These are phyloP conservation scores for Caenorhabditis sinica DNA, from an alignment of 2,888 invertebrate genomes.

Conservation along the genomic window DNA sequence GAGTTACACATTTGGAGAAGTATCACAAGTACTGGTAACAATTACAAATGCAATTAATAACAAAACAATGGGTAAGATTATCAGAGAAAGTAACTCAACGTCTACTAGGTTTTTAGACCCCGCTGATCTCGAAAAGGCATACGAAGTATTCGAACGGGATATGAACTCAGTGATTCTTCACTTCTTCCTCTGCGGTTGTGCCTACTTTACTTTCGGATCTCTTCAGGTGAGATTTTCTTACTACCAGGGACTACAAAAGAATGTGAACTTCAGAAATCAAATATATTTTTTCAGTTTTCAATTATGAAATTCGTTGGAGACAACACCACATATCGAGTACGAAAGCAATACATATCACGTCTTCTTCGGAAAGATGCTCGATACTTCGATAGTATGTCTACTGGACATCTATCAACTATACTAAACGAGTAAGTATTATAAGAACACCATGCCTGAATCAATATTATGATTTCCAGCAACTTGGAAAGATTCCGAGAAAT, in stretches of 20 bases:
- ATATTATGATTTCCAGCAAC: conserved; percentile 73
- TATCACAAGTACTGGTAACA: conserved; percentile 63
- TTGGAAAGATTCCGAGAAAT: conserved; percentile 79
- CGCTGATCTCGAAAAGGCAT: conserved; percentile 60
- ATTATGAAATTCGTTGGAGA: conserved; percentile 84
- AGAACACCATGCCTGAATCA: background rate
- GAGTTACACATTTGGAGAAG: conserved; percentile 67
- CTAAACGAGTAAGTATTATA: conserved; percentile 84
- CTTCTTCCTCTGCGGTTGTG: conserved; percentile 51
- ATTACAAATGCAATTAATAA: conserved; percentile 59
- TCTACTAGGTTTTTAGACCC: conserved; percentile 35
- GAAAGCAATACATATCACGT: conserved; percentile 84
- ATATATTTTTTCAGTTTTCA: conserved; percentile 57
- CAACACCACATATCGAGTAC: conserved; percentile 85
- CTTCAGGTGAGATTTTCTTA: conserved; percentile 27
- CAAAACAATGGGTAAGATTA: conserved; percentile 44
- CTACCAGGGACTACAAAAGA: background rate
- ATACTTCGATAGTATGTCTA: conserved; percentile 85
- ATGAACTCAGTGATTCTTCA: conserved; percentile 52
- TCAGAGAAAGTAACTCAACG: background rate
- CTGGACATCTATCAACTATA: conserved; percentile 85
- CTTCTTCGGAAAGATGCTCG: conserved; percentile 84
- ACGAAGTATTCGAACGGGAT: conserved; percentile 43
- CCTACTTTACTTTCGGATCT: conserved; percentile 55
- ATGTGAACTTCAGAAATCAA: too few species aligned